phyloP scores from a whole-genome alignment of 2,113 vertebrate species.

The Cephalopterus ornatus region DNA sequence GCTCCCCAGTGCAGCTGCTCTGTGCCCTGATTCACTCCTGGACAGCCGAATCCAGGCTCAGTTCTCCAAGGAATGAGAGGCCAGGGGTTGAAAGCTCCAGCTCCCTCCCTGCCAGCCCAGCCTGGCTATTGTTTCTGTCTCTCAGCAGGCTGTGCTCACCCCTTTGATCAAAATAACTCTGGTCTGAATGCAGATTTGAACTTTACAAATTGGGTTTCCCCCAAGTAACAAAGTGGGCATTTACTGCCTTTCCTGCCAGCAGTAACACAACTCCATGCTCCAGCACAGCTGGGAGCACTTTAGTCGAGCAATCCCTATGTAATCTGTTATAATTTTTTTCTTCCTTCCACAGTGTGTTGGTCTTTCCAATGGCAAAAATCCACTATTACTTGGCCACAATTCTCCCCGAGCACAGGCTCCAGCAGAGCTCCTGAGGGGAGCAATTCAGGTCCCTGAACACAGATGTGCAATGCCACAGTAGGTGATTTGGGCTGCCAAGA shows the following conservation, averaged over 20 bases:
- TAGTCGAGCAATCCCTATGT: not conserved
- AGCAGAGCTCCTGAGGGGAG: not conserved
- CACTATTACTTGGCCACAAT: not conserved
- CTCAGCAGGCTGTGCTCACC: not conserved
- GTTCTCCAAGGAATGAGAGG: not conserved
- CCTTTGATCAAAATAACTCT: slow-evolving; percentile 26
- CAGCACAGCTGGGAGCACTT: slow-evolving; percentile 41
- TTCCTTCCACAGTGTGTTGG: not conserved
- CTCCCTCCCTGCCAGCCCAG: not conserved
- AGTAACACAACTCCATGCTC: not conserved
- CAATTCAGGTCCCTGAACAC: not conserved
- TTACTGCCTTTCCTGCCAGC: slow-evolving; percentile 1
- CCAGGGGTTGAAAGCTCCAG: not conserved
- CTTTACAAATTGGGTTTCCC: slow-evolving; percentile 18
- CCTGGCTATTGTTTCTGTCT: not conserved
- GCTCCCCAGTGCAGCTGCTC: not conserved
- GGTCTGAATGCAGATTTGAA: not conserved
- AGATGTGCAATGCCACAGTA: not conserved
- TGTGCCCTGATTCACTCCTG: not conserved
- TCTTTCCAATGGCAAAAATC: not conserved
- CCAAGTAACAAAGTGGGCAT: not conserved
- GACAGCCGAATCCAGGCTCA: not conserved
- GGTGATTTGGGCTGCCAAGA: not conserved
- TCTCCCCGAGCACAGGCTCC: not conserved
- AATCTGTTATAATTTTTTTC: slow-evolving; percentile 18